Evolutionary conservation across 2,113 vertebrate species (phyloP).

Genomic region (Tamias sibiricus): DNA sequence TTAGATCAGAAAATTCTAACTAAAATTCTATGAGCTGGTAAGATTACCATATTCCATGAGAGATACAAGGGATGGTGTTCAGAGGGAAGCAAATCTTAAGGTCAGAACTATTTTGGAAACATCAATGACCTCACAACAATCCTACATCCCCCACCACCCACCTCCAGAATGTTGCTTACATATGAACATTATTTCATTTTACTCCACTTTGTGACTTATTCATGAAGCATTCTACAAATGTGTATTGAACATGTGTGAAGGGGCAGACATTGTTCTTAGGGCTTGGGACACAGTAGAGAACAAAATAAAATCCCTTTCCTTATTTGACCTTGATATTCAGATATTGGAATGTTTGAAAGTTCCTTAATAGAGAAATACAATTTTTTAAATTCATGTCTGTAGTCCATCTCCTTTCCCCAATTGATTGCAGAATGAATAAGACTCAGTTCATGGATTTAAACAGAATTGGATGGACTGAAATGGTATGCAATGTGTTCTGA

Average conservation of each 20-base stretch:
- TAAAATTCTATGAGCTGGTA: not conserved
- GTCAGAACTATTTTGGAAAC: not conserved
- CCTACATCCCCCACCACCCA: not conserved
- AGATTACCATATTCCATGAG: not conserved
- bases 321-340: not conserved
- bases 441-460: not conserved
- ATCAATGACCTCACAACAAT: not conserved
- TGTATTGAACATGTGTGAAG: not conserved
- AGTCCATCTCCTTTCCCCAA: not conserved
- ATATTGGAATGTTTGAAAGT: not conserved
- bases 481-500: not conserved
- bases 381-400: not conserved
- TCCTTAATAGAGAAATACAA: not conserved
- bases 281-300: not conserved
- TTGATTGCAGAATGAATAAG: not conserved
- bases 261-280: not conserved
- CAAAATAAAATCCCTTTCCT: slow-evolving; percentile 27
- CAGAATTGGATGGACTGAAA: not conserved
- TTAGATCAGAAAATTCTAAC: slow-evolving; percentile 3
- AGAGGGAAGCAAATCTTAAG: not conserved
- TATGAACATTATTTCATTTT: slow-evolving; percentile 3
- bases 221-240: not conserved
- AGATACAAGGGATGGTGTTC: not conserved
- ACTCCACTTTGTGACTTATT: slow-evolving; percentile 7
- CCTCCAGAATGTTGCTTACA: not conserved